A percentile compares a stretch with the other conserved stretches of the same genome.
These are phyloP conservation scores for Sebastes diploproa DNA, from an alignment of 2,797 vertebrate species.

Conservation along the genomic window DNA sequence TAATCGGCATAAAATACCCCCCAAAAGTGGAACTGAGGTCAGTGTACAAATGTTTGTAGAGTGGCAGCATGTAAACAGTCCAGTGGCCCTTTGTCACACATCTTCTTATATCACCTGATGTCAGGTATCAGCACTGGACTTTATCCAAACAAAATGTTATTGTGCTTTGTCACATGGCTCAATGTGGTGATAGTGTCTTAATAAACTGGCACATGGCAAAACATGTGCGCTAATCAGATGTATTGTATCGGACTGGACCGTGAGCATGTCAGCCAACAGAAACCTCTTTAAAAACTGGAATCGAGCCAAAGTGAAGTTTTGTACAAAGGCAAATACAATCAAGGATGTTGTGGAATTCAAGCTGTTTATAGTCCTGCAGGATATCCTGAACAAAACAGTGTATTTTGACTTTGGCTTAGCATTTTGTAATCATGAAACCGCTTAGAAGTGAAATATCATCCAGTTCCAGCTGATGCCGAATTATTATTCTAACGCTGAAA, in stretches of 20 bases:
- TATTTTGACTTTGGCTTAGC: background rate
- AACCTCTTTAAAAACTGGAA: background rate
- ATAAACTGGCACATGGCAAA: background rate
- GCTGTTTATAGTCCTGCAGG: slow-evolving; percentile 24
- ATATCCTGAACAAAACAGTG: slow-evolving; percentile 25
- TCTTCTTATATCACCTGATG: background rate
- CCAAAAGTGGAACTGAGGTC: background rate
- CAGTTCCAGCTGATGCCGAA: no score
- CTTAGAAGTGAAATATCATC: background rate
- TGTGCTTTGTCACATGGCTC: background rate
- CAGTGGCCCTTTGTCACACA: background rate
- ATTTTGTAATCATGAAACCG: background rate
- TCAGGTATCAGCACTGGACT: background rate
- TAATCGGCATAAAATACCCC: background rate
- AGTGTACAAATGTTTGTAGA: background rate
- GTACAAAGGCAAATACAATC: background rate
- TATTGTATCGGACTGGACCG: background rate
- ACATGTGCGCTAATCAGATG: background rate
- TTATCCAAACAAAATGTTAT: background rate
- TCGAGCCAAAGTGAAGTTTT: background rate
- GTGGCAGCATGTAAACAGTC: background rate
- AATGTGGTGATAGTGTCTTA: background rate
- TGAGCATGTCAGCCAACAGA: background rate
- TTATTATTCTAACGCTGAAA: background rate
- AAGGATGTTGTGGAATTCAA: slow-evolving; percentile 12